These are phyloP conservation scores for Penaeus chinensis DNA, from an alignment of 1,140 invertebrate species.

Conservation along the genomic window DNA sequence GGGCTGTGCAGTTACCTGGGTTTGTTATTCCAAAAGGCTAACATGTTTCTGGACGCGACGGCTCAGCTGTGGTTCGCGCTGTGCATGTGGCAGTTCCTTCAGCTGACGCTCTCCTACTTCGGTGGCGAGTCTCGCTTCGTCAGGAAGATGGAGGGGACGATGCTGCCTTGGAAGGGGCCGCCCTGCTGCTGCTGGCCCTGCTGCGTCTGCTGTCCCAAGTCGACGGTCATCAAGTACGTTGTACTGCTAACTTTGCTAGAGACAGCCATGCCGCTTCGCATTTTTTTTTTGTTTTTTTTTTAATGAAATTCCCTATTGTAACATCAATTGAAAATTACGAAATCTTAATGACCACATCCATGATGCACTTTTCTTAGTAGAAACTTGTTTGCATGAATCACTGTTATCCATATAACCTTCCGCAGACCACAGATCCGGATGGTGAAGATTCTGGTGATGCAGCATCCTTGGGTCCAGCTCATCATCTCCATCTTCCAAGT, in stretches of 20 bases:
- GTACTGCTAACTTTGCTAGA: background rate
- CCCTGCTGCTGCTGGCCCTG: constrained; percentile 64
- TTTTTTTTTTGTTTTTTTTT: background rate
- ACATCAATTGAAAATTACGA: background rate
- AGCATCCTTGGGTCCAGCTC: constrained; percentile 58
- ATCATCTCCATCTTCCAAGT: constrained; percentile 57
- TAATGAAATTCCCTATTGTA: background rate
- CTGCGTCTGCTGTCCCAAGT: constrained; percentile 54
- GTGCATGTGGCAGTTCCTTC: constrained; percentile 62
- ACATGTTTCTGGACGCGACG: constrained; percentile 52
- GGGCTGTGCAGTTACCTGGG: constrained; percentile 60
- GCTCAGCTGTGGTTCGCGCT: constrained; percentile 60
- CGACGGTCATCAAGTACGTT: constrained; percentile 50
- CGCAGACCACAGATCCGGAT: constrained; percentile 54
- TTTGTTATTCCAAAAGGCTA: constrained; percentile 58
- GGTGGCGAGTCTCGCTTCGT: constrained; percentile 58
- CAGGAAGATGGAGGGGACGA: constrained; percentile 43
- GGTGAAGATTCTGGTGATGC: constrained; percentile 54
- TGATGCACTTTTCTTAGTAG: background rate
- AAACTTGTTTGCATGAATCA: background rate
- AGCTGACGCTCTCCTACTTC: constrained; percentile 54
- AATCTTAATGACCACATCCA: background rate
- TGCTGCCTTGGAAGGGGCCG: constrained; percentile 54
- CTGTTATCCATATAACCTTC: background rate
- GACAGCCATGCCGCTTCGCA: background rate